These are phyloP conservation scores for Ditylenchus weischeri DNA, from an alignment of 2,888 invertebrate genomes.

Conservation along the genomic window DNA sequence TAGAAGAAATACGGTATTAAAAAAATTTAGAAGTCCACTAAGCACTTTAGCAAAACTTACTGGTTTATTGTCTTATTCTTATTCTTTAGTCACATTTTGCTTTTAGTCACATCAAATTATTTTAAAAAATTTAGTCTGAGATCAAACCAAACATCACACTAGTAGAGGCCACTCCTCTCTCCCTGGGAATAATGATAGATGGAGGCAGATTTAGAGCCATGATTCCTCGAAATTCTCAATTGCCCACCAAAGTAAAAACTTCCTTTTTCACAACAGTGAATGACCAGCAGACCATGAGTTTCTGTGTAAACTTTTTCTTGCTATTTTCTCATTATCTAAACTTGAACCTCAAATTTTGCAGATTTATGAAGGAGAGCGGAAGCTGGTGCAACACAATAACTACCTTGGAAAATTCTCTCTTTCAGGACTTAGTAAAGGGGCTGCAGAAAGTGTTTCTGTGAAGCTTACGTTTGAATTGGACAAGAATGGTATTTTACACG, in stretches of 20 bases:
- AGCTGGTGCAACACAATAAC: constrained; percentile 3
- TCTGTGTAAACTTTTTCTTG: constrained; percentile 1
- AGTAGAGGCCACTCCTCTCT: constrained; percentile 84
- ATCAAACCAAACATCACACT: constrained; percentile 60
- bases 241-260: constrained; percentile 57
- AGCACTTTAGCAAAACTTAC: too few relatives aligned
- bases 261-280: constrained; percentile 9
- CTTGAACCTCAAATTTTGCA: not conserved
- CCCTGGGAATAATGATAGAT: constrained; percentile 73
- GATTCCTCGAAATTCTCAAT: constrained; percentile 69
- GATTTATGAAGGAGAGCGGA: constrained; percentile 17
- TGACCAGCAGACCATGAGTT: constrained; percentile 8
- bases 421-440: constrained; percentile 3
- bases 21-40: too few relatives aligned
- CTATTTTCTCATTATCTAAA: too few relatives aligned
- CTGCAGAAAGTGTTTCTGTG: constrained; percentile 7
- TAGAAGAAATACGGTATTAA: too few relatives aligned
- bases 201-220: constrained; percentile 89
- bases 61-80: not conserved
- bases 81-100: not conserved
- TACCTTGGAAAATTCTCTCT: constrained; percentile 9
- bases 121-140: not conserved
- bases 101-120: too few relatives aligned
- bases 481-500: constrained; percentile 12
- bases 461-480: constrained; percentile 8